Conservation (phyloP, 2,113 vertebrate genomes). For the Myotis brandtii region DNA sequence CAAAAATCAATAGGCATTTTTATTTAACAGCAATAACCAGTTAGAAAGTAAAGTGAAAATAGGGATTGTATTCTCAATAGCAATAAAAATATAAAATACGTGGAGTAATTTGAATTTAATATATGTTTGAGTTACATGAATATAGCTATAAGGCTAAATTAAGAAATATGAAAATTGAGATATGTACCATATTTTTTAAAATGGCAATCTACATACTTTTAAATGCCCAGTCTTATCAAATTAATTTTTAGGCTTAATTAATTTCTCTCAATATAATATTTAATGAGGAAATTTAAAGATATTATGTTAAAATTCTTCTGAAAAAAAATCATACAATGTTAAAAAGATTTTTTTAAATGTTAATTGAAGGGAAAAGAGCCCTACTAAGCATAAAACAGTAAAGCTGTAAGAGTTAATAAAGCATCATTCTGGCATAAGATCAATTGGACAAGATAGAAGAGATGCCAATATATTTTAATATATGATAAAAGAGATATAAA, state of each 20-base stretch:
- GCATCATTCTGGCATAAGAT: slow-evolving; percentile 10
- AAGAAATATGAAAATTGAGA: background rate
- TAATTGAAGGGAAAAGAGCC: background rate
- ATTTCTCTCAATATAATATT: slow-evolving; percentile 9
- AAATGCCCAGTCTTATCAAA: background rate
- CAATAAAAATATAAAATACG: slow-evolving; percentile 58
- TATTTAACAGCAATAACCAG: slow-evolving; percentile 53
- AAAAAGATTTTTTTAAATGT: background rate
- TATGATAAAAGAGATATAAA: background rate
- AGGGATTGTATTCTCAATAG: background rate
- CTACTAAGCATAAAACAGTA: background rate
- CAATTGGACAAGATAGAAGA: background rate
- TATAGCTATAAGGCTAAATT: slow-evolving; percentile 15
- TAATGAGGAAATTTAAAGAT: slow-evolving; percentile 14
- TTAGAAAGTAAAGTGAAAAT: slow-evolving; percentile 61
- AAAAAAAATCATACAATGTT: slow-evolving; percentile 43
- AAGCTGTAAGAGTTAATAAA: background rate
- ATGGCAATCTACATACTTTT: background rate
- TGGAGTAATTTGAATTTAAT: slow-evolving; percentile 26
- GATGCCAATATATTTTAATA: background rate
- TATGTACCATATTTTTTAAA: background rate
- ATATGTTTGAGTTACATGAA: background rate
- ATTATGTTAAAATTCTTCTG: slow-evolving; percentile 27
- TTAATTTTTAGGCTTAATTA: slow-evolving; percentile 44
- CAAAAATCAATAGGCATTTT: slow-evolving; percentile 63